These are phyloP conservation scores for Horisme vitalbata DNA, from an alignment of 2,888 invertebrate genomes.

Conservation along the genomic window DNA sequence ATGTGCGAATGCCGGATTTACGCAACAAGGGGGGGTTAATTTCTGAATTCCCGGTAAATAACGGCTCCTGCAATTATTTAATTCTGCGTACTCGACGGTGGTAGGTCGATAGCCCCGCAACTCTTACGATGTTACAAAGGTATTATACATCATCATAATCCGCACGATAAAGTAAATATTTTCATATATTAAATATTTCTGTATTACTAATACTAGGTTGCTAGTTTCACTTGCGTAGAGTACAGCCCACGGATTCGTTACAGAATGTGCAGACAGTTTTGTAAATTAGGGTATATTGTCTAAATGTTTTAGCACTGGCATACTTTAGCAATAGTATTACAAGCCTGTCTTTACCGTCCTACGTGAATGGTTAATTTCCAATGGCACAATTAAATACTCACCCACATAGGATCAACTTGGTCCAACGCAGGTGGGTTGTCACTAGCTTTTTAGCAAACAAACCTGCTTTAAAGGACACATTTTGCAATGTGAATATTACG, in stretches of 20 bases:
- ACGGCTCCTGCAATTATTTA: slow-evolving; percentile 53
- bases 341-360: slow-evolving; percentile 27
- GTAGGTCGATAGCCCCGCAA: slow-evolving; percentile 34
- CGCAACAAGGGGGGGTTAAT: slow-evolving; percentile 38
- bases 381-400: slow-evolving; percentile 40
- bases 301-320: not conserved
- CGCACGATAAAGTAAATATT: too few relatives aligned
- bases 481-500: slow-evolving; percentile 31
- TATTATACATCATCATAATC: slow-evolving; percentile 6
- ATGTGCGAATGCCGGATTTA: too few relatives aligned
- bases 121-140: slow-evolving; percentile 12
- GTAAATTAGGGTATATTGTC: not conserved
- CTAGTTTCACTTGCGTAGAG: too few relatives aligned
- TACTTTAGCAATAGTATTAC: slow-evolving; percentile 17
- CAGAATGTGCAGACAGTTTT: too few relatives aligned
- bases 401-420: slow-evolving; percentile 46
- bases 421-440: slow-evolving; percentile 41
- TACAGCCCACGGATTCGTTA: too few relatives aligned
- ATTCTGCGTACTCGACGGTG: slow-evolving; percentile 47
- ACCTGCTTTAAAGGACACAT: slow-evolving; percentile 35
- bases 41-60: slow-evolving; percentile 47
- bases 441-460: slow-evolving; percentile 42
- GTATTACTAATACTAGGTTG: too few relatives aligned
- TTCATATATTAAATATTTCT: too few relatives aligned
- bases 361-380: slow-evolving; percentile 35